A percentile compares a stretch with the other conserved stretches of the same genome.
phyloP scores from a whole-genome alignment of 2,113 vertebrate species.

The Mesocricetus auratus region DNA sequence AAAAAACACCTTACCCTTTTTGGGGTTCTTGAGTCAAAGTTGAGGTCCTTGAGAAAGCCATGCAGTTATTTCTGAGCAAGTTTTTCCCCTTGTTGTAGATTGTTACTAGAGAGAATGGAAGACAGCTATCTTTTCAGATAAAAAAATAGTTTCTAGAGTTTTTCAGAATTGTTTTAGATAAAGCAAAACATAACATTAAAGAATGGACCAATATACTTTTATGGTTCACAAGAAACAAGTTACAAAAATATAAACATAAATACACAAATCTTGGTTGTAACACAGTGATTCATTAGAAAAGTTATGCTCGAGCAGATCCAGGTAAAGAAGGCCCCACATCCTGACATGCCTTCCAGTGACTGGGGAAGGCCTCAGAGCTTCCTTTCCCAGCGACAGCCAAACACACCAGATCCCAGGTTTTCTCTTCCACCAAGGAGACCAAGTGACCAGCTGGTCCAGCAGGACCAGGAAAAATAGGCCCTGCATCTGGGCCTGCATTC shows the following conservation, averaged over 20 bases:
- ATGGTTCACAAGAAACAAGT: background rate
- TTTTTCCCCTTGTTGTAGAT: background rate
- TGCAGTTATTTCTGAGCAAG: background rate
- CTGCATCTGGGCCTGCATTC: too few species aligned
- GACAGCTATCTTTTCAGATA: background rate
- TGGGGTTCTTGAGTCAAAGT: too few species aligned
- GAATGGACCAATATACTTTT: background rate
- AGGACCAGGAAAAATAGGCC: too few species aligned
- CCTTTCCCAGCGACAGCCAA: too few species aligned
- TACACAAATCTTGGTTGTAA: background rate
- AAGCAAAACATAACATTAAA: background rate
- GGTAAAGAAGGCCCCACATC: too few species aligned
- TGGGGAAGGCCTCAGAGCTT: too few species aligned
- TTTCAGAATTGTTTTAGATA: background rate
- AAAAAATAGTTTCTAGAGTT: conserved; percentile 1
- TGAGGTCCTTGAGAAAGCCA: background rate
- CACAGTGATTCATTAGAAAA: background rate
- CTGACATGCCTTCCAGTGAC: too few species aligned
- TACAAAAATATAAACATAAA: background rate
- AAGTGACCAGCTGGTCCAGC: too few species aligned
- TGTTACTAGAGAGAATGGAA: background rate
- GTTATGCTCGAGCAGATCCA: too few species aligned
- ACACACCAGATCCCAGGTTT: too few species aligned
- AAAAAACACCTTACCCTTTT: background rate
- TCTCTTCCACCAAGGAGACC: too few species aligned